Base-by-base conservation (phyloP, 1,140 invertebrate genomes). In the Trachymyrmex septentrionalis region DNA sequence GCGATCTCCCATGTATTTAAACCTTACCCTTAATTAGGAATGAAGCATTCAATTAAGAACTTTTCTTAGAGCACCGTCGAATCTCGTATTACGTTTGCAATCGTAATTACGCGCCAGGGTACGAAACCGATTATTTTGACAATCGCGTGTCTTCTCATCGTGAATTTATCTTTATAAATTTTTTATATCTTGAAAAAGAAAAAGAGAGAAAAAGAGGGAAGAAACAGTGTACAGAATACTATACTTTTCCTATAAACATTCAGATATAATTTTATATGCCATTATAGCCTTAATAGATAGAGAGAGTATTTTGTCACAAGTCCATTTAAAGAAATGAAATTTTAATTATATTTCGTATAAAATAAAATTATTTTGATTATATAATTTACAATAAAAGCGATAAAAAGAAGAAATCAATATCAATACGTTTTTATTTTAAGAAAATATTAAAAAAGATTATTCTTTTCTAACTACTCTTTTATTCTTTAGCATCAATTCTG, bases 41-140 rank as follows among this genome's bases (percentile, higher is more conserved):
- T 14, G 21, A 81, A 71, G 21, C 53, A 80, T 80, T 86, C 73
- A 55, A 88, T 81, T 75, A 75, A 27, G 44, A 80, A 73, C 64
- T 64, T 87, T 67, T 44, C 48, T 38, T 21, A 10, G 57, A 69
- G 21, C 61, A 2, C 34, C 63, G n/a, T 48, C 69, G 44, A 84
- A 84, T 75, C 80, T 61, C 67, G 67, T 44, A 44, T 66, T 78
- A 63, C 55, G 59, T 75, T n/a, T 16, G 55, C 19, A 44, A 84
- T 48, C 71, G 19, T 63, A 61, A 82, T 14, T 69, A 30, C 9
- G 24, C 50, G 21, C 38, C 66, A 71, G 50, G 50, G 2, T 21
- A 55, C 19, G 4, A 4, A 73, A 34, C 9, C 38, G 27, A 2
- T 34, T 75, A 24, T 75, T 61, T 48, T 21, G 53, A 72, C 14